Percentiles rank a stretch among this genome's conserved stretches.
phyloP scores from a whole-genome alignment of 2,113 vertebrate species.

The Scatophagus argus region DNA sequence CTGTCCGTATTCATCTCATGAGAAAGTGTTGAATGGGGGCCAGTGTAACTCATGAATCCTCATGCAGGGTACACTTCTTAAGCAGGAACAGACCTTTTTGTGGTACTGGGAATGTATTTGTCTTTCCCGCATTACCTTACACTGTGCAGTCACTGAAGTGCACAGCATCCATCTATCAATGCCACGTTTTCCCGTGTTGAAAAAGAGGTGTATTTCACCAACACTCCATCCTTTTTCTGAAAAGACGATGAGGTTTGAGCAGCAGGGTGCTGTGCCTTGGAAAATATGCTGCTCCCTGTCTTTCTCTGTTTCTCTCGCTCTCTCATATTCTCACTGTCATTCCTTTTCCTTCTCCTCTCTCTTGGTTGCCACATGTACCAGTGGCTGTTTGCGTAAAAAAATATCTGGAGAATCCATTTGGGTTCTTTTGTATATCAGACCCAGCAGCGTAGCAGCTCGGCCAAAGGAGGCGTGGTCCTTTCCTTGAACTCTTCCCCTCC shows the following conservation, averaged over 20 bases:
- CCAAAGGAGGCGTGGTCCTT: slow-evolving; percentile 53
- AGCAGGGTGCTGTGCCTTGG: slow-evolving; percentile 63
- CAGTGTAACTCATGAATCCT: slow-evolving; percentile 58
- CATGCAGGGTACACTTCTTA: slow-evolving; percentile 55
- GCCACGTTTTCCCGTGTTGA: slow-evolving; percentile 63
- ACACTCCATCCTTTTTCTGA: slow-evolving; percentile 65
- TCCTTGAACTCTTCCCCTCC: slow-evolving; percentile 73
- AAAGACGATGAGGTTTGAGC: slow-evolving; percentile 67
- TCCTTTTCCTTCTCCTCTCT: slow-evolving; percentile 31
- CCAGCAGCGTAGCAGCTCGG: slow-evolving; percentile 34
- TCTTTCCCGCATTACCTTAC: slow-evolving; percentile 65
- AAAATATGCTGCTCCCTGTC: slow-evolving; percentile 64
- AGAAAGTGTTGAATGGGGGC: slow-evolving; percentile 54
- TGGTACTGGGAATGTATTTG: slow-evolving; percentile 51
- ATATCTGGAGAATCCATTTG: slow-evolving; percentile 71
- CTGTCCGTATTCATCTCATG: slow-evolving; percentile 48
- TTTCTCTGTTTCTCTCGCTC: slow-evolving; percentile 48
- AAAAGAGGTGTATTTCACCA: slow-evolving; percentile 54
- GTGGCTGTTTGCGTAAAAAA: slow-evolving; percentile 37
- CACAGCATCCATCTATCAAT: slow-evolving; percentile 67
- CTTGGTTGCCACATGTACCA: slow-evolving; percentile 32
- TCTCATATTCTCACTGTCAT: slow-evolving; percentile 57
- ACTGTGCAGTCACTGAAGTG: slow-evolving; percentile 60
- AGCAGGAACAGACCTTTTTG: slow-evolving; percentile 66
- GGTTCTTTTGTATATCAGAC: slow-evolving; percentile 43